phyloP scores from a whole-genome alignment of 2,888 invertebrate genomes.

The Himalopsyche japonica region DNA sequence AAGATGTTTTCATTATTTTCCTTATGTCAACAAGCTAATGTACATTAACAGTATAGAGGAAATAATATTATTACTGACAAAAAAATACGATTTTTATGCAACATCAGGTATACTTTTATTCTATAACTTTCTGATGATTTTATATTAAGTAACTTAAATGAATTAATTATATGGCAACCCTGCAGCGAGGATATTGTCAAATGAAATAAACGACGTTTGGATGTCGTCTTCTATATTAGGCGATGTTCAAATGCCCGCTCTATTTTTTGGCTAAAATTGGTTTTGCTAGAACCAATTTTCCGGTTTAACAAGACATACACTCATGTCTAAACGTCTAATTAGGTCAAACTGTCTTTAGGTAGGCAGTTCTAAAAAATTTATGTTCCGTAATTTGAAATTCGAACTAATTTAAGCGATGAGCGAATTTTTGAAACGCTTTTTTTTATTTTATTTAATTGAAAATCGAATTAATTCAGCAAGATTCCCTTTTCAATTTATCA shows the following conservation, averaged over 20 bases:
- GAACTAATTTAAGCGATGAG: background rate
- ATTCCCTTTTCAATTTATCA: too few species aligned
- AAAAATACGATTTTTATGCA: too few species aligned
- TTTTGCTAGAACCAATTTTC: background rate
- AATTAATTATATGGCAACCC: background rate
- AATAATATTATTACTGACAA: too few species aligned
- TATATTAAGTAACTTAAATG: too few species aligned
- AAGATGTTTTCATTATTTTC: too few species aligned
- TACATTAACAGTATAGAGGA: too few species aligned
- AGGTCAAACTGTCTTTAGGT: background rate
- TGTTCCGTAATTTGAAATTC: background rate
- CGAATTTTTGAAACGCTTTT: too few species aligned
- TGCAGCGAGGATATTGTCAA: background rate
- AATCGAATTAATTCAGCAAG: too few species aligned
- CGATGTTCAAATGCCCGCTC: constrained; percentile 14
- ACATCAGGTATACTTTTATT: too few species aligned
- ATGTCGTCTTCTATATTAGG: constrained; percentile 11
- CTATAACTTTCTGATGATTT: too few species aligned
- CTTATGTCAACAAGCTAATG: too few species aligned
- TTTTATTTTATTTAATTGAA: too few species aligned
- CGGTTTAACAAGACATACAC: background rate
- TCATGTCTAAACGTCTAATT: background rate
- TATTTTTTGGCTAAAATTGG: constrained; percentile 12
- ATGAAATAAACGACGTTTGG: background rate
- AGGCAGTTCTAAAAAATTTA: background rate